Evolutionary conservation across 1,140 invertebrate genomes (phyloP).

Genomic region (Oscheius sp.): DNA sequence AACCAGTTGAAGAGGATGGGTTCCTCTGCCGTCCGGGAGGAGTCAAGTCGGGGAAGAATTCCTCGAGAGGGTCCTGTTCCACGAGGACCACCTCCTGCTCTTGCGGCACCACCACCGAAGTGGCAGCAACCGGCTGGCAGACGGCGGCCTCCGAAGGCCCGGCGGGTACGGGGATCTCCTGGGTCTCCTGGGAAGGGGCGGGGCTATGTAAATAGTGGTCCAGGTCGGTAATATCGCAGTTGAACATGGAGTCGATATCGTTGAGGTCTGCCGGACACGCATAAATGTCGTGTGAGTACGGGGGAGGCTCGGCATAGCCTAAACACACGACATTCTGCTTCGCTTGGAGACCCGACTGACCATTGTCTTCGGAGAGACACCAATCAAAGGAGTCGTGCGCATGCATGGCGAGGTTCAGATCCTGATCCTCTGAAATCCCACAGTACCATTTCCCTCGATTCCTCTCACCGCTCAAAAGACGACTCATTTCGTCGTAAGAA

Average conservation of each 20-base stretch:
- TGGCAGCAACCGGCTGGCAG: not conserved
- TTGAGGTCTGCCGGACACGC: not conserved
- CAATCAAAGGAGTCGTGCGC: not conserved
- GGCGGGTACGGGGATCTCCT: not conserved
- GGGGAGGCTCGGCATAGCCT: not conserved
- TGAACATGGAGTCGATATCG: conserved; percentile 24
- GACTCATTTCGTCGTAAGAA: not conserved
- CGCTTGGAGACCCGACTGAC: not conserved
- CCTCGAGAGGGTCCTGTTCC: conserved; percentile 11
- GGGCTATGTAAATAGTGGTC: conserved; percentile 7
- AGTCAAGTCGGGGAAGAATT: conserved; percentile 20
- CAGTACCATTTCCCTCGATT: no score
- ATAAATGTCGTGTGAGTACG: conserved; percentile 1
- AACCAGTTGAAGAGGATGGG: not conserved
- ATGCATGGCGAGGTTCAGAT: not conserved
- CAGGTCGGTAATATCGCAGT: conserved; percentile 25
- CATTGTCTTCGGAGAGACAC: not conserved
- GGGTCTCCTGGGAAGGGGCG: not conserved
- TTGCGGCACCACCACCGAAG: no score
- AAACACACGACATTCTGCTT: not conserved
- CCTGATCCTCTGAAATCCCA: no score
- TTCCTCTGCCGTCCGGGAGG: not conserved
- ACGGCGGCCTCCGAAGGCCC: not conserved
- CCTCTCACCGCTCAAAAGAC: not conserved
- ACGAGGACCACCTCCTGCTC: no score